Conservation (phyloP, 2,797 vertebrate genomes). For the Cuculus canorus region DNA sequence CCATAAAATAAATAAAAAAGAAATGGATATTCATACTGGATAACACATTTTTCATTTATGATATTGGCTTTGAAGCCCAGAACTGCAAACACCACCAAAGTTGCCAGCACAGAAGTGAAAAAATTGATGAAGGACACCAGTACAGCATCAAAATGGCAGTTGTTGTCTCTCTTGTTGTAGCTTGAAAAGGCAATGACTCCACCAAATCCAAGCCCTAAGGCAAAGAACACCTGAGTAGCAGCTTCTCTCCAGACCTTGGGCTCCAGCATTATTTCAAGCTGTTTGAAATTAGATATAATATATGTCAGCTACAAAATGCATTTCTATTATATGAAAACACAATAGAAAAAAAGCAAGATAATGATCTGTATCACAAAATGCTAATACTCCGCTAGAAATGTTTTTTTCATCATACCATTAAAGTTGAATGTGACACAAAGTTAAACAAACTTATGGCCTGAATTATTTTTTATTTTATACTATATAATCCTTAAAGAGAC, state of each 20-base stretch:
- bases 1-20: background rate
- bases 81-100: conserved; percentile 96
- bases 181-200: conserved; percentile 99
- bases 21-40: conserved; percentile 76
- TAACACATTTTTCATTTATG: conserved; percentile 89
- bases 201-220: conserved; percentile 95
- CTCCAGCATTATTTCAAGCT: conserved; percentile 98
- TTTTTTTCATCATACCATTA: background rate
- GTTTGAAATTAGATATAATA: conserved; percentile 77
- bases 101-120: conserved; percentile 96
- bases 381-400: background rate
- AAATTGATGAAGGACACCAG: conserved; percentile 98
- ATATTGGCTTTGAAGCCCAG: conserved; percentile 98
- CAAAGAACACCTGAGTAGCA: conserved; percentile 98
- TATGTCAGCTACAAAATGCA: conserved; percentile 68
- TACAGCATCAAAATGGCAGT: conserved; percentile 98
- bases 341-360: conserved; percentile 34
- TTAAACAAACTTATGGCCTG: background rate
- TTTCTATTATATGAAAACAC: conserved; percentile 48
- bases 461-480: background rate
- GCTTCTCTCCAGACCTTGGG: conserved; percentile 96
- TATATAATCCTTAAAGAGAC: background rate
- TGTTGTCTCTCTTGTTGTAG: conserved; percentile 99
- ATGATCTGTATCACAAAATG: conserved; percentile 15
- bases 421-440: background rate